A percentile compares a stretch with the other conserved stretches of the same genome.
phyloP scores from a whole-genome alignment of 2,797 vertebrate genomes.

The Myotis myotis region DNA sequence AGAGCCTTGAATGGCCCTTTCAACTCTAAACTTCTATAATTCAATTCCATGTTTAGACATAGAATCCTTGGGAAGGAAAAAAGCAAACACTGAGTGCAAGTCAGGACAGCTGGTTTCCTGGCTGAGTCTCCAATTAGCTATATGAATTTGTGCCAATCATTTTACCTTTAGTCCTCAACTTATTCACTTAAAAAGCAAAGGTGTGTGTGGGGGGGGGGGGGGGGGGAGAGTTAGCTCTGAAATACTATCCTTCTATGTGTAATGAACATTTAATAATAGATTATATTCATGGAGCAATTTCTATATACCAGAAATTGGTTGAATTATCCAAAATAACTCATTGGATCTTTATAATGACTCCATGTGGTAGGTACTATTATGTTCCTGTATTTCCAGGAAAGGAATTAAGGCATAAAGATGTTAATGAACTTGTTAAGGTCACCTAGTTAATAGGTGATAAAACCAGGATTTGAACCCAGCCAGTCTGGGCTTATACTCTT shows the following conservation, averaged over 20 bases:
- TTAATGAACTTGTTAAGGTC: slow-evolving; percentile 14
- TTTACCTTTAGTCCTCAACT: slow-evolving; percentile 26
- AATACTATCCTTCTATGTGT: background rate
- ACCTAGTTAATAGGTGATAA: background rate
- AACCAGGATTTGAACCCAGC: background rate
- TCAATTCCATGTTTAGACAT: background rate
- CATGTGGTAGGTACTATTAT: background rate
- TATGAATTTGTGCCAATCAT: background rate
- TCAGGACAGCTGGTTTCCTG: background rate
- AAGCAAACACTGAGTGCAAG: background rate
- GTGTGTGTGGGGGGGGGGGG: too few relatives aligned
- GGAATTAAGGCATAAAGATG: background rate
- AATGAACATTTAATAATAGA: slow-evolving; percentile 7
- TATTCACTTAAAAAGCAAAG: slow-evolving; percentile 2
- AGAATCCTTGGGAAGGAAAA: background rate
- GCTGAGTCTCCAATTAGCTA: background rate
- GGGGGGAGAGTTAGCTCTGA: too few relatives aligned
- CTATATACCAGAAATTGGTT: background rate
- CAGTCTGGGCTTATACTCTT: background rate
- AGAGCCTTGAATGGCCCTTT: background rate
- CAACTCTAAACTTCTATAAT: background rate
- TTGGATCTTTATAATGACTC: background rate
- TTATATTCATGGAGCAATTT: slow-evolving; percentile 19
- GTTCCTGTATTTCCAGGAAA: background rate
- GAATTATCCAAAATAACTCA: background rate